A percentile compares a stretch with the other conserved stretches of the same genome.
Evolutionary conservation across 2,888 invertebrate genomes (phyloP).

Genomic region (Elysia crispata): DNA sequence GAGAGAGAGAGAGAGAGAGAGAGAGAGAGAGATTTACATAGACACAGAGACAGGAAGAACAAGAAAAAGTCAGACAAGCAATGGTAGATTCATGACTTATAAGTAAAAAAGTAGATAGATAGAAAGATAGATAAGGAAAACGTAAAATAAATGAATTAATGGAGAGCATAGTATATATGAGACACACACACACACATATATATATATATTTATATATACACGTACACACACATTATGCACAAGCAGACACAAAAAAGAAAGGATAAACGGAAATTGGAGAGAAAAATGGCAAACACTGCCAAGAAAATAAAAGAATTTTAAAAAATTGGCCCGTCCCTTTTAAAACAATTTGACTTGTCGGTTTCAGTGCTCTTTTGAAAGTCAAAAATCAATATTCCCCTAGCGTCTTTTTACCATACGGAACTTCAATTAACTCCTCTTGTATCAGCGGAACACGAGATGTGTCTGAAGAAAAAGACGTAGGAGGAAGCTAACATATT

Average conservation of each 20-base stretch:
- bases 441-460: too few relatives aligned
- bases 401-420: too few relatives aligned
- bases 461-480: too few relatives aligned
- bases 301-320: neutral
- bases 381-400: too few relatives aligned
- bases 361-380: too few relatives aligned
- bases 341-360: neutral
- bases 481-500: too few relatives aligned
- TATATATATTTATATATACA: neutral
- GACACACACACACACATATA: slow-evolving; percentile 25
- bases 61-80: neutral
- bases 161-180: too few relatives aligned
- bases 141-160: neutral
- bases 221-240: neutral
- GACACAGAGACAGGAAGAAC: slow-evolving; percentile 18
- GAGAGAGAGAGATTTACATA: neutral
- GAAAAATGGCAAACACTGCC: neutral
- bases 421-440: too few relatives aligned
- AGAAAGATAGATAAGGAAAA: slow-evolving; percentile 25
- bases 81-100: slow-evolving; percentile 2
- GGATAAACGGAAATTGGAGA: slow-evolving; percentile 2
- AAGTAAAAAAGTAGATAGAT: neutral
- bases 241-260: slow-evolving; percentile 22
- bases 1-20: neutral
- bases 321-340: neutral